Evolutionary conservation across 2,888 invertebrate species (phyloP), one percentile per base, ranked within the genome.

Genomic region (Drosophila cognata): DNA sequence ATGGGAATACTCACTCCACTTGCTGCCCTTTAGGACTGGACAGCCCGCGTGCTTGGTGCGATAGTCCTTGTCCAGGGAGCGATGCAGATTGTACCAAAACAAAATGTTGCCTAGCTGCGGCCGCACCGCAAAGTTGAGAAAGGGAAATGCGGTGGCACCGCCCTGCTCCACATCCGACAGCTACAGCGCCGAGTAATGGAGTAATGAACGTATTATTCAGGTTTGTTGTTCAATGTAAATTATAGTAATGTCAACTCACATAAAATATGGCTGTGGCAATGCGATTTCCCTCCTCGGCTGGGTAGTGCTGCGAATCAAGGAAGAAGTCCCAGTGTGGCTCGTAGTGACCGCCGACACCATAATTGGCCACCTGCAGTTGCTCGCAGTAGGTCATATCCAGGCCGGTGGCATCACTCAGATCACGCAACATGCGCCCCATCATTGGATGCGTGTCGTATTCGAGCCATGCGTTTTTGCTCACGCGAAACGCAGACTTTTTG

Each of bases 291-390:
- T 95, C 95, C 85, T 96, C 95, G 50, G 61, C 77, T 0, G 94
- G 95, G 93, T 98, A 98, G 89, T 96, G 96, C 94, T 95, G 96
- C 97, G 98, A 94, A 73, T 86, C 81, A 43, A 79, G 64, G 62
- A 88, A 91, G 61, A 97, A 97, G 92, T 97, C 99, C 94, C 96
- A 99, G 93, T 99, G 99, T n/a, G 99, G 99, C 91, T 99, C 99
- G 93, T 99, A 99, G 93, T 99, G 99, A 0, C 99, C 99, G 11
- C 99, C 99, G 79, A 99, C 97, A 21, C 99, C 99, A 93, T 99
- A 99, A 94, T 99, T 99, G 84, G 98, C 99, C 62, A 99, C 98
- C 94, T 99, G 99, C 79, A 99, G 94, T 91, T 99, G 98, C 93
- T 99, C 99, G 7, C 95, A 95, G 31, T 94, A 95, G 29, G 93